Base-by-base conservation (phyloP, 2,113 vertebrate species). In the Columbina picui region DNA sequence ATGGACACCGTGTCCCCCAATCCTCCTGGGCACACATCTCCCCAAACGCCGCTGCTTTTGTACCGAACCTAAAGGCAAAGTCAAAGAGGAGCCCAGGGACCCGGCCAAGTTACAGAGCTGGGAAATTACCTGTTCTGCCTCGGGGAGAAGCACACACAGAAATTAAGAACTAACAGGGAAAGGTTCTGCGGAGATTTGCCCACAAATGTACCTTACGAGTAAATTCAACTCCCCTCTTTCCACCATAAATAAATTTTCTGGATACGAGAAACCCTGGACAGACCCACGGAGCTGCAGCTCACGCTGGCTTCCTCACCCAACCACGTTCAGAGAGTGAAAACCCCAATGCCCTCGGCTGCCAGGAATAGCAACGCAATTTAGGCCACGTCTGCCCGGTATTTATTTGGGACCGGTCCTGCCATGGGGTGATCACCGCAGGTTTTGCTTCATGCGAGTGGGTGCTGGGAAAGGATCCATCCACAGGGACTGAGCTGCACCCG, bases 341-440 rank as follows among this genome's bases (percentile, higher is more conserved):
- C 55, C 68, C 83, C 32, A 64, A 26, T 19, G 92, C 59, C 85
- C 87, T 94, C 32, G 0, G 1, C 34, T 64, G 77, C 93, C 92
- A 41, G 43, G 95, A 96, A 95, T 90, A 97, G 94, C 86, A 94
- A 10, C 2, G 5, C 79, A 94, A 96, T 95, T 74, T 2, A 89
- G 96, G 96, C 30, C 95, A 90, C 0, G 5, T 68, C 93, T 53
- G 59, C 55, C 5, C 1, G 3, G 68, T 0, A 0, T 65, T 1
- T 1, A 45, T 45, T 45, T 45, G 43, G 84, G 89, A 56, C 47
- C 0, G 0, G 39, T 53, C 55, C 80, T 53, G 55, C 2, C 3
- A 4, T 3, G 21, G 34, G 80, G 77, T 65, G 47, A 38, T 41
- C 67, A 68, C 21, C 0, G 5, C 25, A 27, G 61, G 56, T 52